Evolutionary conservation across 2,888 invertebrate species (phyloP), one percentile per base, ranked within the genome.

Genomic region (Callinectes sapidus): DNA sequence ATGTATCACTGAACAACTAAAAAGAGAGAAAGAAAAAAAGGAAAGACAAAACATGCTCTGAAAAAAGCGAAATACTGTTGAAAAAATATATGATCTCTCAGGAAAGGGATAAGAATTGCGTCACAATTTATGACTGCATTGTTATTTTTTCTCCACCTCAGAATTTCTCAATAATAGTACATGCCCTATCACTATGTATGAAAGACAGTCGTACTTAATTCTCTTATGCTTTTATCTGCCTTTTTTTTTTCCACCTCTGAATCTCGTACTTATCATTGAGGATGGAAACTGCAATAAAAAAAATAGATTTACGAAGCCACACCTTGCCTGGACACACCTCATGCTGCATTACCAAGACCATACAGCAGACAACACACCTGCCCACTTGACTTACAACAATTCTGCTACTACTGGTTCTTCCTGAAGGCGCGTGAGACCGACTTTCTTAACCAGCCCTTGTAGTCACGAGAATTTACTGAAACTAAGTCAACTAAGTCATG

Each of bases 401-500:
- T 13, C 13, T n/a, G 5, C 23, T 71, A 71, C 13, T 8, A 71
- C 71, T 14, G 6, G 35, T 35, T 81, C 32, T 10, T 81, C 81
- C 14, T 16, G 81, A 81, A 14, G 35, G 35, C 81, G 16, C 81
- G 35, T 16, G 81, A 35, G 2, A n/a, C 71, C 35, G 77, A 42
- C 48, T n/a, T 89, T 89, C 89, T 89, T 71, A 35, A 66, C 14
- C 23, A 32, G 42, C 18, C 32, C 48, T 35, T 32, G 42, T 89
- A 77, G n/a, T 89, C 42, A n/a, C 10, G n/a, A 42, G 42, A 48
- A 89, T 89, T 42, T 89, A 77, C 39, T 71, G 89, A 28, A 71
- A 77, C 71, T 54, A 89, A 89, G 71, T 85, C 90, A 90, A 28
- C 42, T 54, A 89, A 89, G 71, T 90, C 90, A 90, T 90, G 85